A percentile compares a stretch with the other conserved stretches of the same genome.
These are phyloP conservation scores for Phymatocera aterrima DNA, from an alignment of 2,888 invertebrate species.

Conservation along the genomic window DNA sequence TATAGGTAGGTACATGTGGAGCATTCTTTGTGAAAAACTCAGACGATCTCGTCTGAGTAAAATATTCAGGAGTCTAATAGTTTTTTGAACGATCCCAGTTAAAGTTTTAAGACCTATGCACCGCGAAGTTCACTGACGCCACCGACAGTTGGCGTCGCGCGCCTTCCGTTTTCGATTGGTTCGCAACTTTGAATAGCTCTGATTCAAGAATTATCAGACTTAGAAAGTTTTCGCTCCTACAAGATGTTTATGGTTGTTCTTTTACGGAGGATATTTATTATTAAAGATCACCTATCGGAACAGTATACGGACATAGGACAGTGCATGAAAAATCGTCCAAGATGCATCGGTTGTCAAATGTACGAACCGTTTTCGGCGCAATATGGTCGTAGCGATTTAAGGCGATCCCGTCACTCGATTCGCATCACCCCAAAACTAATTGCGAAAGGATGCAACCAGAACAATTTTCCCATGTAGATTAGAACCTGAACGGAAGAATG, in stretches of 20 bases:
- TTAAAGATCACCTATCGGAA: too few species aligned
- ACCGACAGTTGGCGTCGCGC: not conserved
- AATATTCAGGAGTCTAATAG: slow-evolving; percentile 4
- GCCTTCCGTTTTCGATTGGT: not conserved
- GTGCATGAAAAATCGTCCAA: not conserved
- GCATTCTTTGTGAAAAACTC: not conserved
- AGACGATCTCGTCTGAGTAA: not conserved
- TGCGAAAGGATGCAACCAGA: too few species aligned
- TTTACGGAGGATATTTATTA: not conserved
- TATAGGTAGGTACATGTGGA: not conserved
- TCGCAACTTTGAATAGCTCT: not conserved
- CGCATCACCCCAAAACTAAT: too few species aligned
- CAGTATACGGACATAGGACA: too few species aligned
- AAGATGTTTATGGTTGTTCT: not conserved
- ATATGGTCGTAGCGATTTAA: too few species aligned
- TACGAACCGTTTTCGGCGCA: too few species aligned
- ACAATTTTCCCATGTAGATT: too few species aligned
- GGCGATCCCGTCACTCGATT: too few species aligned
- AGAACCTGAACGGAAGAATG: too few species aligned
- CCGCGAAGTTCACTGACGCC: not conserved
- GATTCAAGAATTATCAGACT: not conserved
- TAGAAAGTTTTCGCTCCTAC: not conserved
- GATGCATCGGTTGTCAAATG: not conserved
- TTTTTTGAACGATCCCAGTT: not conserved
- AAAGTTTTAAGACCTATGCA: not conserved